Evolutionary conservation across 2,888 invertebrate species (phyloP).

Genomic region (Formica aserva): DNA sequence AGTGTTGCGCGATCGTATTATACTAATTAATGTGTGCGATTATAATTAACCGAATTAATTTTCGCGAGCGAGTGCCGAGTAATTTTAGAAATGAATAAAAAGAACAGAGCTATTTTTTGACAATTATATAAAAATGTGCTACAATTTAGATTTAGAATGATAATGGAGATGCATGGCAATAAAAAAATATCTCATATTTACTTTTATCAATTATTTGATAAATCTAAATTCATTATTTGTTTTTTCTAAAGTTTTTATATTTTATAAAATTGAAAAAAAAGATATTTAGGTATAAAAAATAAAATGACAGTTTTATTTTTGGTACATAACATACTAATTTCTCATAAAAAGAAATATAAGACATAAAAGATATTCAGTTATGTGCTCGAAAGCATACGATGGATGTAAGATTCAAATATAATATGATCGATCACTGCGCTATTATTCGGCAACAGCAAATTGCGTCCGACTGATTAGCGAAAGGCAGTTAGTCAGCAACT

Average conservation of each 20-base stretch:
- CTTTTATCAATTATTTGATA: background rate
- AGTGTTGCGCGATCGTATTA: background rate
- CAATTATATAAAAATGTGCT: background rate
- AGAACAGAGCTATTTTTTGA: background rate
- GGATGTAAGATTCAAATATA: background rate
- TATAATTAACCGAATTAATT: background rate
- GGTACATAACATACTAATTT: background rate
- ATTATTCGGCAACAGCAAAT: no score
- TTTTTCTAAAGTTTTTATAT: no score
- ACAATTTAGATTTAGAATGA: background rate
- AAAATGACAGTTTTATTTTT: background rate
- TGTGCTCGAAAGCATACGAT: background rate
- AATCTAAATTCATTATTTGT: background rate
- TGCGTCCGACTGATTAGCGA: no score
- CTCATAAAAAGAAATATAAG: background rate
- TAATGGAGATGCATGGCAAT: background rate
- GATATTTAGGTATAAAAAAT: background rate
- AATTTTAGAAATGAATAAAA: background rate
- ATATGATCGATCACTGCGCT: background rate
- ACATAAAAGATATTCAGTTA: background rate
- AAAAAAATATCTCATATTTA: background rate
- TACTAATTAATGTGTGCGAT: background rate
- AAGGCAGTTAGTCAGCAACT: background rate
- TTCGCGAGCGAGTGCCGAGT: background rate
- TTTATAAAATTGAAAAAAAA: no score